Evolutionary conservation across 2,113 vertebrate species (phyloP).

Genomic region (Erythrocercus mccallii): DNA sequence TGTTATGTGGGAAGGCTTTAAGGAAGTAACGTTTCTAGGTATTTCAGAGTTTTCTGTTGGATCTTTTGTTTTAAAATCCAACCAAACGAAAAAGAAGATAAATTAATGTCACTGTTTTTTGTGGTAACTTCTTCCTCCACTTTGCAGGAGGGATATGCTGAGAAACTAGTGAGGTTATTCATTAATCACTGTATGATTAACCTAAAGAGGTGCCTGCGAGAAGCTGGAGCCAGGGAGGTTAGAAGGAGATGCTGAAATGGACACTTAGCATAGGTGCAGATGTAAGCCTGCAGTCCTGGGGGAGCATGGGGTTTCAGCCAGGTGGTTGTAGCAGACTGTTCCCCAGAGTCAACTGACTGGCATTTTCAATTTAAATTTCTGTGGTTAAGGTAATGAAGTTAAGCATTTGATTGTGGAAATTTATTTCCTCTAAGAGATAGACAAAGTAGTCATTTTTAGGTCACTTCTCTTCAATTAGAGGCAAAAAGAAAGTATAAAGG

Average conservation of each 20-base stretch:
- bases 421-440: background rate
- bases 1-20: background rate
- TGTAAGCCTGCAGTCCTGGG: background rate
- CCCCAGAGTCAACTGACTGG: background rate
- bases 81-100: background rate
- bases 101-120: rapidly evolving
- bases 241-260: background rate
- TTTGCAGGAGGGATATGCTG: background rate
- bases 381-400: background rate
- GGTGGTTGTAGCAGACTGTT: background rate
- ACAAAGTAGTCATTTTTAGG: background rate
- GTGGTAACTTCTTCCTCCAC: background rate
- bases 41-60: background rate
- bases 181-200: background rate
- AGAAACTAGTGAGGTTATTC: rapidly evolving
- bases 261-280: rapidly evolving
- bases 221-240: background rate
- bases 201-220: background rate
- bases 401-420: background rate
- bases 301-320: background rate
- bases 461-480: background rate
- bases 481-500: background rate
- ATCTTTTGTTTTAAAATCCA: background rate
- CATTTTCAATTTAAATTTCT: background rate
- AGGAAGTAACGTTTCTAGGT: background rate